A percentile compares a stretch with the other conserved stretches of the same genome.
These are phyloP conservation scores for Molanna angustata DNA, from an alignment of 2,888 invertebrate genomes.

Conservation along the genomic window DNA sequence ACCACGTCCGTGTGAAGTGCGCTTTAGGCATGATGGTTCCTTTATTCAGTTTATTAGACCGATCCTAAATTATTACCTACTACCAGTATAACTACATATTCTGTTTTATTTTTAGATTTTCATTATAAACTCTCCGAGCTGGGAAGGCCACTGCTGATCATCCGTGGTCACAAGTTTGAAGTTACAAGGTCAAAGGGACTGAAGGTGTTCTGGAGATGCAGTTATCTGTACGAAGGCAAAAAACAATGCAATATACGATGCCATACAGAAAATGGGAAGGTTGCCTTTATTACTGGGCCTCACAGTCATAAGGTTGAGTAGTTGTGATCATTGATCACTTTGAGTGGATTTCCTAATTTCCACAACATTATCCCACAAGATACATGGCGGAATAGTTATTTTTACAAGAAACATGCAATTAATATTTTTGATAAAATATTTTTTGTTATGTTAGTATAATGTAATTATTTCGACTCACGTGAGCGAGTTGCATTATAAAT, in stretches of 20 bases:
- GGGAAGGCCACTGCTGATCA: constrained; percentile 10
- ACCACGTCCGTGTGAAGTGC: no score
- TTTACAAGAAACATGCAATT: no score
- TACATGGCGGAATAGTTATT: no score
- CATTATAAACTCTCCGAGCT: constrained; percentile 34
- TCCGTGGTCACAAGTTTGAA: constrained; percentile 12
- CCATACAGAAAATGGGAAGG: constrained; percentile 22
- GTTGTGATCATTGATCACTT: no score
- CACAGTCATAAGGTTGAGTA: constrained; percentile 11
- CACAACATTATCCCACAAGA: no score
- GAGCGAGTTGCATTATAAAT: background rate
- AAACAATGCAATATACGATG: constrained; percentile 18
- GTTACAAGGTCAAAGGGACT: constrained; percentile 14
- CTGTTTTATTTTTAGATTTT: constrained; percentile 12
- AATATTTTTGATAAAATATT: no score
- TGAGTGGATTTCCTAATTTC: background rate
- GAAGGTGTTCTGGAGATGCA: constrained; percentile 21
- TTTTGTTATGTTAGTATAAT: no score
- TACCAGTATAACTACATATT: no score
- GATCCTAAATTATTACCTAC: no score
- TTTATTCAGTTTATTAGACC: no score
- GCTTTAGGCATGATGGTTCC: no score
- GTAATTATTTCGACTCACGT: background rate
- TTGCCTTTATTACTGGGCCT: constrained; percentile 14
- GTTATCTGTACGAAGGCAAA: background rate